phyloP scores from a whole-genome alignment of 2,113 vertebrate species.

The Natator depressus region DNA sequence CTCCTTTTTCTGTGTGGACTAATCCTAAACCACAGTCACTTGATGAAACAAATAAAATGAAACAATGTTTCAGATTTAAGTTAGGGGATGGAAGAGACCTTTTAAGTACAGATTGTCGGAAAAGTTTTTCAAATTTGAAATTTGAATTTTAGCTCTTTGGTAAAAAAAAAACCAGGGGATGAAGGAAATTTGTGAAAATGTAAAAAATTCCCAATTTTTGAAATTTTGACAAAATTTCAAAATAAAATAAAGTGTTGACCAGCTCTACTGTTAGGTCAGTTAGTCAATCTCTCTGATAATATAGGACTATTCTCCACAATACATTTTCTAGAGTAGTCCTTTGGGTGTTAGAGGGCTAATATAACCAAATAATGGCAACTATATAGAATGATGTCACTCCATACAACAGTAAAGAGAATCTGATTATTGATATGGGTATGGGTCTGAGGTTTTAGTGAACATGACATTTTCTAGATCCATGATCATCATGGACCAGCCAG shows the following conservation, averaged over 20 bases:
- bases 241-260: neutral
- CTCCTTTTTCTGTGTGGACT: neutral
- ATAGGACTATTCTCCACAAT: neutral
- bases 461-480: neutral
- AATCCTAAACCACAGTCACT: neutral
- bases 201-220: neutral
- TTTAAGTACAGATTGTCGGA: neutral
- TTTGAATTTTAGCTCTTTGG: neutral
- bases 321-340: neutral
- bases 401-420: neutral
- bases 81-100: neutral
- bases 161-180: neutral
- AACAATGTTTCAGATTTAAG: conserved; percentile 7
- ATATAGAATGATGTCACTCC: neutral
- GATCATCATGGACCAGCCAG: neutral
- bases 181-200: neutral
- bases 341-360: neutral
- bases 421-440: neutral
- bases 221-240: neutral
- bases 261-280: neutral
- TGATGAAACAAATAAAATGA: conserved; percentile 23
- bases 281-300: neutral
- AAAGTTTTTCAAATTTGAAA: neutral
- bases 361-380: neutral
- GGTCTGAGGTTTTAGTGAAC: neutral